Percentiles rank a stretch among this genome's conserved stretches.
Evolutionary conservation across 37 sponge, comb jelly and placozoan species (phyloP).

Genomic region (Amphimedon queenslandica): DNA sequence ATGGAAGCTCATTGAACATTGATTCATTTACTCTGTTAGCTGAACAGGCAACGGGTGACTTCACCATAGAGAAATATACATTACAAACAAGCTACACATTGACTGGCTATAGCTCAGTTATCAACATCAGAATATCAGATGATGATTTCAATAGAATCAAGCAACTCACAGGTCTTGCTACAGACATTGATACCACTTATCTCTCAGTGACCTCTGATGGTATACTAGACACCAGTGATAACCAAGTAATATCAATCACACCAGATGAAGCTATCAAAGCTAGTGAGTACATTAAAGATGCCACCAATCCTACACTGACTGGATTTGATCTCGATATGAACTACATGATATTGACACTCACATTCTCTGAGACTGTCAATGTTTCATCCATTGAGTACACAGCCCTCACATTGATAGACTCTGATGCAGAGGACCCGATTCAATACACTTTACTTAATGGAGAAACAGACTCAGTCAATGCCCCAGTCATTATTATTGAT

Average conservation of each 20-base stretch:
- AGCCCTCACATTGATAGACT: slow-evolving; percentile 57
- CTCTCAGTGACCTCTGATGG: slow-evolving; percentile 24
- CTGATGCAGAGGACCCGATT: slow-evolving; percentile 1
- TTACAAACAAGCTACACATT: slow-evolving; percentile 26
- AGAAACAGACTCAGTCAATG: slow-evolving; percentile 20
- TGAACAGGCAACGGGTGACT: slow-evolving; percentile 18
- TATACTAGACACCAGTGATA: slow-evolving; percentile 54
- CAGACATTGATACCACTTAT: slow-evolving; percentile 50
- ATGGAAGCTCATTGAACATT: slow-evolving; percentile 66
- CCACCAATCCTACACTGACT: slow-evolving; percentile 42
- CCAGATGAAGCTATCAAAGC: slow-evolving; percentile 33
- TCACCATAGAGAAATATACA: slow-evolving; percentile 19
- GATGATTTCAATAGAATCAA: slow-evolving; percentile 87
- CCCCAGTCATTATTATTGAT: slow-evolving; percentile 37
- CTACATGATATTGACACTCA: slow-evolving; percentile 45
- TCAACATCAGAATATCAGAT: slow-evolving; percentile 40
- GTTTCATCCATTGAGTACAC: slow-evolving; percentile 63
- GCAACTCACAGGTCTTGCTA: slow-evolving; percentile 50
- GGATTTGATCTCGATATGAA: slow-evolving; percentile 80
- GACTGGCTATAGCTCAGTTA: slow-evolving; percentile 26
- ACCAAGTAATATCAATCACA: slow-evolving; percentile 28
- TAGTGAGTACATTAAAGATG: slow-evolving; percentile 49
- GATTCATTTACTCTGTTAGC: slow-evolving; percentile 39
- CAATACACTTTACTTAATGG: slow-evolving; percentile 34
- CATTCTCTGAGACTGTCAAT: slow-evolving; percentile 85